phyloP scores from a whole-genome alignment of 1,140 invertebrate genomes.

The Drosophila lini region DNA sequence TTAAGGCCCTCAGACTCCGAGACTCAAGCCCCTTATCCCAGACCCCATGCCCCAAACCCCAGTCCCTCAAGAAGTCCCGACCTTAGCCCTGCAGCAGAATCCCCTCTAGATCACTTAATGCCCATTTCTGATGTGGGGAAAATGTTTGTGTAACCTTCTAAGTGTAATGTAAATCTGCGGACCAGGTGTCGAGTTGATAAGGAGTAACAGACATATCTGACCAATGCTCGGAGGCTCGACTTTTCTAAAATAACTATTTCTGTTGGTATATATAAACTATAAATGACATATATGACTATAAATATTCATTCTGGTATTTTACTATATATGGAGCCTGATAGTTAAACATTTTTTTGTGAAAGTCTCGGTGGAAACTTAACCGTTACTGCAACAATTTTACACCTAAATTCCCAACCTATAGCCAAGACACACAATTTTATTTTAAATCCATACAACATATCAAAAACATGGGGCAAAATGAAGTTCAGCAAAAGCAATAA shows the following conservation, averaged over 20 bases:
- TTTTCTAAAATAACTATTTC: neutral
- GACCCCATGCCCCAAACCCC: neutral
- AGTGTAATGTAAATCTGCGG: conserved; percentile 27
- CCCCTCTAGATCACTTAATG: conserved; percentile 16
- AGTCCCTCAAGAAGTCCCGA: conserved; percentile 8
- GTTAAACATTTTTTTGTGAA: too few relatives aligned
- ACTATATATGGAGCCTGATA: too few relatives aligned
- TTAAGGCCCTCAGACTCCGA: conserved; percentile 25
- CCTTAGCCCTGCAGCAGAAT: conserved; percentile 12
- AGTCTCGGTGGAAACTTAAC: too few relatives aligned
- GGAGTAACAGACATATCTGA: neutral
- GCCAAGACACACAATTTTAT: too few relatives aligned
- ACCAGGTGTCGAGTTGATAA: conserved; percentile 21
- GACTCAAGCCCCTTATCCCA: neutral
- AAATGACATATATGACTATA: too few relatives aligned
- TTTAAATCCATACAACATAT: too few relatives aligned
- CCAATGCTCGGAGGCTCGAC: neutral
- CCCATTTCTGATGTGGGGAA: conserved; percentile 26
- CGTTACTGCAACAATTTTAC: too few relatives aligned
- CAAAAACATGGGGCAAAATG: too few relatives aligned
- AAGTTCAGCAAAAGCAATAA: too few relatives aligned
- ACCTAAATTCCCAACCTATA: too few relatives aligned
- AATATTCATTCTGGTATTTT: too few relatives aligned
- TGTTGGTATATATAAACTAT: neutral
- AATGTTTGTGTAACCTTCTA: conserved; percentile 25